Percentiles rank a stretch among this genome's conserved stretches.
Conservation (phyloP, 2,797 vertebrate species). For the Stomatorhinus walkeri region DNA sequence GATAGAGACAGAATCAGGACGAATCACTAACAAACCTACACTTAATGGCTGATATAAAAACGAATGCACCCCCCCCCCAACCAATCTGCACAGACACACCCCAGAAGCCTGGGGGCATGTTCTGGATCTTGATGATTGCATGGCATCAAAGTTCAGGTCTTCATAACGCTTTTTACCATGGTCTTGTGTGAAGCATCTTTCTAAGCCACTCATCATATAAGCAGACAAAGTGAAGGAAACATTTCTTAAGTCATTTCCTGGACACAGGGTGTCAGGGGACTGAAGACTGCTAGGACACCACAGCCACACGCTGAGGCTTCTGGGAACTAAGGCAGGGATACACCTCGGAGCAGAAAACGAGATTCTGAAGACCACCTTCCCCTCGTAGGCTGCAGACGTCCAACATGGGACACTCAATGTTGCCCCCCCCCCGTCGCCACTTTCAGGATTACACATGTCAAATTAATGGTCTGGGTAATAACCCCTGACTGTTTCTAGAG, state of each 20-base stretch:
- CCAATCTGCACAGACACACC: background rate
- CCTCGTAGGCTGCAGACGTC: background rate
- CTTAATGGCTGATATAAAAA: background rate
- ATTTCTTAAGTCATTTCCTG: background rate
- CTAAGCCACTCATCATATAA: background rate
- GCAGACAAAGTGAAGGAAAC: background rate
- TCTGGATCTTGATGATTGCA: background rate
- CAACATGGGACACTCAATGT: background rate
- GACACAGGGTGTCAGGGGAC: background rate
- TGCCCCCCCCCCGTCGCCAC: background rate
- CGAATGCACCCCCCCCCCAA: background rate
- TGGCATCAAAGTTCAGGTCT: background rate
- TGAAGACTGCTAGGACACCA: background rate
- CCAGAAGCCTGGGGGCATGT: background rate
- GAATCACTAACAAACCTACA: background rate
- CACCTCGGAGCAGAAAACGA: background rate
- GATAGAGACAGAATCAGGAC: background rate
- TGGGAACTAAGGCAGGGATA: background rate
- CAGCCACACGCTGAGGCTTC: background rate
- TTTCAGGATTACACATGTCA: background rate
- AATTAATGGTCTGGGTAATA: background rate
- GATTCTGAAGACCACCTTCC: background rate
- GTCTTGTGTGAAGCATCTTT: background rate
- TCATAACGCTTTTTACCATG: background rate
- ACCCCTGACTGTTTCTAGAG: background rate